Base-by-base conservation (phyloP, 1,140 invertebrate genomes). In the Forficula auricularia region DNA sequence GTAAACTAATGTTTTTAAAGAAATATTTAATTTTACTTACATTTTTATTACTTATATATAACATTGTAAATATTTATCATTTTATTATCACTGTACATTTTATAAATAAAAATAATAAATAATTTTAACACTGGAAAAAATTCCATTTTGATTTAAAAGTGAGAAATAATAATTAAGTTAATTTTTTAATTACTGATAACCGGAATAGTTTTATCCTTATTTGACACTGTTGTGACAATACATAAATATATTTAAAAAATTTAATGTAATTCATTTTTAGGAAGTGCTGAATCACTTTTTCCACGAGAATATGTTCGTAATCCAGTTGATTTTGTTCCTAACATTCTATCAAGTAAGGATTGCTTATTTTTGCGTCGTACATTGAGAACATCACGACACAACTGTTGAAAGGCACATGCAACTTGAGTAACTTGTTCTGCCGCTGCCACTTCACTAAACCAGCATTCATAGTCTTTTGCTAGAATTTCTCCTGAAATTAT, bases 381-480 rank as follows among this genome's bases (percentile, higher is more conserved):
- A 14, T 73, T 70, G 38, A 87, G 61, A 7, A 90, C 80, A 52
- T 87, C 82, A 16, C 80, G 70, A 54, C 82, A 84, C 3, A 88
- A 67, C 51, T 87, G 82, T 51, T 81, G 75, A 61, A 89, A 89
- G 3, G 79, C 82, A 40, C 85, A 79, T 1, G 79, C 79, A 2
- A 90, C 79, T 60, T 74, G 70, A 13, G 58, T 52, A 8, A 70
- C 66, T 54, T 66, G 54, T 59, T 89, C 84, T 0, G 85, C 82
- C 1, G 85, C 84, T 1, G 83, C 78, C n/a, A 88, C 77, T 64
- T 90, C 85, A n/a, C 73, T 72, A 59, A 89, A 90, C 54, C 72
- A 78, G 57, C 82, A 86, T 53, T 89, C 84, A 48, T 81, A 79
- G 55, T 87, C 82, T 59, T 86, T 85, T 1, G 83, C 82, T 27